phyloP scores from a whole-genome alignment of 2,113 vertebrate genomes.

The Peromyscus leucopus region DNA sequence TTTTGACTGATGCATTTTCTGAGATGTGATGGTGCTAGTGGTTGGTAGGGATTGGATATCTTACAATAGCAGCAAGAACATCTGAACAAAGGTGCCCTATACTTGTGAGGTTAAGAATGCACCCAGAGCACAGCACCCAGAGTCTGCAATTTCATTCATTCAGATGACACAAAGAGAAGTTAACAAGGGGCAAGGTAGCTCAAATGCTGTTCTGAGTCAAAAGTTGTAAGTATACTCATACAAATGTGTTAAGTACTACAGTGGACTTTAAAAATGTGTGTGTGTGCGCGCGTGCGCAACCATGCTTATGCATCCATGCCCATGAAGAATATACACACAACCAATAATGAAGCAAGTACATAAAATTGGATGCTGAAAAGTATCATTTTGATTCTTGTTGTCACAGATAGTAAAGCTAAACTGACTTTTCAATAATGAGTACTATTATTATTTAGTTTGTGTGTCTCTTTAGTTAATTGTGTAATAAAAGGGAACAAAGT shows the following conservation, averaged over 20 bases:
- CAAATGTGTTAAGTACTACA: neutral
- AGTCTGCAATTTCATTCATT: neutral
- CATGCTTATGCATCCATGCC: neutral
- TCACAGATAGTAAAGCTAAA: conserved; percentile 34
- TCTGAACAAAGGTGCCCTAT: neutral
- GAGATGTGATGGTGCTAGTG: neutral
- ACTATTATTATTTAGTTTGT: conserved; percentile 27
- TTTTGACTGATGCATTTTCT: neutral
- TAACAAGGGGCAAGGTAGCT: neutral
- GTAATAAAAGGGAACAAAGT: conserved; percentile 44
- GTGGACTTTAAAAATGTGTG: neutral
- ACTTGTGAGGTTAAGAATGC: neutral
- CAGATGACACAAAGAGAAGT: neutral
- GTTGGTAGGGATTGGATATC: neutral
- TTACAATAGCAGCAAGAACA: neutral
- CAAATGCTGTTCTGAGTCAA: neutral
- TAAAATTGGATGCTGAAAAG: neutral
- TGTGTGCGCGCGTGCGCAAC: neutral
- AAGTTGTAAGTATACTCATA: neutral
- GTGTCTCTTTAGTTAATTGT: conserved; percentile 24
- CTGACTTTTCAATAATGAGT: neutral
- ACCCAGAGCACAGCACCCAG: neutral
- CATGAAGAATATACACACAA: neutral
- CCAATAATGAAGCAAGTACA: neutral
- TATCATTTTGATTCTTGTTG: conserved; percentile 1